Conservation (phyloP, 2,113 vertebrate species). For the Axis porcinus region DNA sequence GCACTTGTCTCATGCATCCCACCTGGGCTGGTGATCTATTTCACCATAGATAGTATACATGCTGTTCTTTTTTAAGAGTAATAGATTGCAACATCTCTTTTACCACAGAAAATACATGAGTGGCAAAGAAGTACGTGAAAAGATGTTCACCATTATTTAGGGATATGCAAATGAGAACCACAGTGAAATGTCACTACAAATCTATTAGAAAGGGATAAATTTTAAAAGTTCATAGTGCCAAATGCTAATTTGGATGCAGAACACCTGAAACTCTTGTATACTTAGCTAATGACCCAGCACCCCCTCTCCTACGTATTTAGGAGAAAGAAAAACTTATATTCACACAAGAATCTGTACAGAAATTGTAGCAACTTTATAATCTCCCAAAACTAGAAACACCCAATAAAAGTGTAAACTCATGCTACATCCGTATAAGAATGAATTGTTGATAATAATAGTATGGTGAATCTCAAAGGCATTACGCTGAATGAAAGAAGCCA, state of each 20-base stretch:
- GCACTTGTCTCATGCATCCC: too few relatives aligned
- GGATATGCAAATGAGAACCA: neutral
- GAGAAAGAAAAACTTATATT: neutral
- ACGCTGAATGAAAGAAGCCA: neutral
- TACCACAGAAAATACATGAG: neutral
- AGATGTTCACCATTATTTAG: neutral
- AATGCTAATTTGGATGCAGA: neutral
- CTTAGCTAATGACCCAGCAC: neutral
- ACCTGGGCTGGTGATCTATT: too few relatives aligned
- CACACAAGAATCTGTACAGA: neutral
- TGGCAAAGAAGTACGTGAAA: neutral
- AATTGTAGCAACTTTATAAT: neutral
- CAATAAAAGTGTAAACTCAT: neutral
- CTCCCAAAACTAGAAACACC: neutral
- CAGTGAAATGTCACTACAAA: neutral
- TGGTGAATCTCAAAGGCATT: neutral
- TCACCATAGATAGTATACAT: too few relatives aligned
- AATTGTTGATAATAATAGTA: neutral
- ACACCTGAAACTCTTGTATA: neutral
- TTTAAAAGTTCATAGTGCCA: neutral
- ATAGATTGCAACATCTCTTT: neutral
- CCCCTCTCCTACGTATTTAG: neutral
- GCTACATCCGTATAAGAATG: neutral
- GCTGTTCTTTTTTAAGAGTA: neutral
- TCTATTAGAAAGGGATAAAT: neutral